A percentile compares a stretch with the other conserved stretches of the same genome.
Evolutionary conservation across 1,140 invertebrate genomes (phyloP).

Genomic region (Atta texana): DNA sequence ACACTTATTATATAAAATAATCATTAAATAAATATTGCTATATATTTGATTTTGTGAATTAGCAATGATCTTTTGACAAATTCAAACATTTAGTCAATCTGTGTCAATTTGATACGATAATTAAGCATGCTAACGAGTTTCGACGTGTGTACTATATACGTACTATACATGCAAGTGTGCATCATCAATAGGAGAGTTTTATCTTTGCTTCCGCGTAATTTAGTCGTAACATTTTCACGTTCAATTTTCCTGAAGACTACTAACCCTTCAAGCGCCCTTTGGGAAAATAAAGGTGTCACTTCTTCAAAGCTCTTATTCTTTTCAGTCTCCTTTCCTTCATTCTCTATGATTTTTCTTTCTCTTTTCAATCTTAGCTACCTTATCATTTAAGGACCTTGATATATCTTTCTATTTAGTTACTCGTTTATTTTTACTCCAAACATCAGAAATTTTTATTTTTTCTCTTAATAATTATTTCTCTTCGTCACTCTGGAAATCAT

Average conservation of each 20-base stretch:
- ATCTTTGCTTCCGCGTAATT: conserved; percentile 75
- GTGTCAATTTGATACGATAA: conserved; percentile 6
- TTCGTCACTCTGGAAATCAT: conserved; percentile 45
- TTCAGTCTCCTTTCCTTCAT: conserved; percentile 33
- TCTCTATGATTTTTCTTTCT: conserved; percentile 43
- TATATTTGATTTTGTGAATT: not conserved
- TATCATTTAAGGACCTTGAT: conserved; percentile 70
- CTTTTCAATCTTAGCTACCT: conserved; percentile 67
- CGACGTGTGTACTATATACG: not conserved
- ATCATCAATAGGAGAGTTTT: conserved; percentile 59
- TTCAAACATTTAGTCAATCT: not conserved
- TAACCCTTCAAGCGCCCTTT: conserved; percentile 77
- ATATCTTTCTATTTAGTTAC: conserved; percentile 30
- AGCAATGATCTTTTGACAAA: not conserved
- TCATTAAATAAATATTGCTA: not conserved
- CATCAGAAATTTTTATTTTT: conserved; percentile 61
- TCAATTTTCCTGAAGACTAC: conserved; percentile 76
- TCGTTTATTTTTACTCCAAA: conserved; percentile 64
- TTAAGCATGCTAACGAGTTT: conserved; percentile 27
- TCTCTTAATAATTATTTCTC: not conserved
- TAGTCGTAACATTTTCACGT: conserved; percentile 60
- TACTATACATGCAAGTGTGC: not conserved
- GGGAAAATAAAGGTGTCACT: conserved; percentile 82
- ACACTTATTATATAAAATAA: not conserved
- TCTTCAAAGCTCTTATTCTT: conserved; percentile 75